Conservation (phyloP, 1,140 invertebrate species). For the Meteorus sp. region DNA sequence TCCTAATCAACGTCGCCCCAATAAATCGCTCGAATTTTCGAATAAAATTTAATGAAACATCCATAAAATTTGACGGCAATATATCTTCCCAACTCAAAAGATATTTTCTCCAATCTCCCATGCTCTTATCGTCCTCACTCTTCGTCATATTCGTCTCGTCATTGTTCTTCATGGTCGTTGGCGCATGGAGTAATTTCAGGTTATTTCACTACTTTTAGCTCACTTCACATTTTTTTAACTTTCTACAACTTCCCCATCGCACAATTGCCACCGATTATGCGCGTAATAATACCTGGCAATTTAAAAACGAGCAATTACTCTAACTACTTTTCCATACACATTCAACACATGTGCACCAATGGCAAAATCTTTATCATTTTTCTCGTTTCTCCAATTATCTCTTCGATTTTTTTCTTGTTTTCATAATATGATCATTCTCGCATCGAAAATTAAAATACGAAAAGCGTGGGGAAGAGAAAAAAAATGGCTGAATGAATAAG, state of each 20-base stretch:
- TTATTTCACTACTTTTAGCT: not conserved
- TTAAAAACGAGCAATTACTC: constrained; percentile 1
- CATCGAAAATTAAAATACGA: too few species aligned
- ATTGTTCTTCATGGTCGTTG: too few species aligned
- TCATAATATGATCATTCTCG: too few species aligned
- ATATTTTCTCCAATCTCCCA: not conserved
- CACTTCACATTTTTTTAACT: not conserved
- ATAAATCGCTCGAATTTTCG: too few species aligned
- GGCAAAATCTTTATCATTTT: not conserved
- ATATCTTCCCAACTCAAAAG: not conserved
- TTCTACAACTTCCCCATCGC: not conserved
- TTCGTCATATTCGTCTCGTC: too few species aligned
- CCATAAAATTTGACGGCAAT: not conserved
- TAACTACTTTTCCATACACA: too few species aligned
- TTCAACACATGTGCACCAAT: too few species aligned
- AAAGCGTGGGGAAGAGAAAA: too few species aligned
- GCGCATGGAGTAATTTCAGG: not conserved
- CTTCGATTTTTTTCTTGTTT: too few species aligned
- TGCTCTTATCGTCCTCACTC: not conserved
- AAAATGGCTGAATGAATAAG: too few species aligned
- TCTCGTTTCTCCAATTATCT: not conserved
- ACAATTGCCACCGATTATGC: too few species aligned
- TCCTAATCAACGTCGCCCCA: too few species aligned
- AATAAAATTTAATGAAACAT: not conserved
- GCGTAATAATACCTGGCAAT: not conserved